These are phyloP conservation scores for Marmota monax DNA, from an alignment of 2,113 vertebrate species.

Conservation along the genomic window DNA sequence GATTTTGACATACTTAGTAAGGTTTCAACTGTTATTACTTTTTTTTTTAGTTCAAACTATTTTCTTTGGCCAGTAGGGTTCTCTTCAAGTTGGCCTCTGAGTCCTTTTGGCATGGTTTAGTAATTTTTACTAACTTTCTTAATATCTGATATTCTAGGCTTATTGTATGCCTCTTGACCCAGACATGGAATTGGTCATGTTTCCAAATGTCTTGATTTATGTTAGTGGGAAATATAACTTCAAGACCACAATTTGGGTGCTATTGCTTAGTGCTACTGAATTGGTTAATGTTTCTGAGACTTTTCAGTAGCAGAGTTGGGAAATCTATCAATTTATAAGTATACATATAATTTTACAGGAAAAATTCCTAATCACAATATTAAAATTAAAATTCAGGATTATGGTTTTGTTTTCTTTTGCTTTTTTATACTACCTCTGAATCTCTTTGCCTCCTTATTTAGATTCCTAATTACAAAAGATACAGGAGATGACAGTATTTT, in stretches of 20 bases:
- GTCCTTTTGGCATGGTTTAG: background rate
- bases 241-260: background rate
- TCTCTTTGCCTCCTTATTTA: background rate
- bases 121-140: slow-evolving; percentile 22
- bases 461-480: background rate
- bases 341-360: slow-evolving; percentile 17
- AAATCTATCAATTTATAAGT: background rate
- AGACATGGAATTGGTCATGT: background rate
- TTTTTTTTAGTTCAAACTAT: background rate
- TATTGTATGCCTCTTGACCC: background rate
- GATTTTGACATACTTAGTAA: background rate
- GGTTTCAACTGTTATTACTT: background rate
- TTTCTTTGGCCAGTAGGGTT: background rate
- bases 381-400: background rate
- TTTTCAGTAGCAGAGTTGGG: slow-evolving; percentile 8
- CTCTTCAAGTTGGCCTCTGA: background rate
- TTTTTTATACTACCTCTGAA: background rate
- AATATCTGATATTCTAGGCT: background rate
- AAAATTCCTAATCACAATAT: background rate
- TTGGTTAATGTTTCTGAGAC: background rate
- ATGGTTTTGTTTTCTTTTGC: background rate
- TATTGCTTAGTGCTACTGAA: background rate
- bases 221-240: background rate
- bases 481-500: background rate
- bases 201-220: background rate